Evolutionary conservation across 2,113 vertebrate species (phyloP).

Genomic region (Gallinago media): DNA sequence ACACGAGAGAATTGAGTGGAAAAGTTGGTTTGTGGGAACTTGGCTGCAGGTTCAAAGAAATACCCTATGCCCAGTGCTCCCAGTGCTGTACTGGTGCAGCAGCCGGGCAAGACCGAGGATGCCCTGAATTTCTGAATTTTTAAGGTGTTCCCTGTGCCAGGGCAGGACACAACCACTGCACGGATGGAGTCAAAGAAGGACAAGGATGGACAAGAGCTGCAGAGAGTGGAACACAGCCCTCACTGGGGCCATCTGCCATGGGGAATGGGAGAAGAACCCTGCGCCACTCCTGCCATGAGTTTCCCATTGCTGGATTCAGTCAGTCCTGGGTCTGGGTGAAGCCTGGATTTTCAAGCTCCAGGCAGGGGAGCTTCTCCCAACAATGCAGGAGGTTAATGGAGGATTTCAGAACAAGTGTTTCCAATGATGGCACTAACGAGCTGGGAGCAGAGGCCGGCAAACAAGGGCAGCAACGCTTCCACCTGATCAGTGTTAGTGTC

Average conservation of each 20-base stretch:
- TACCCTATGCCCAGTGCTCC: neutral
- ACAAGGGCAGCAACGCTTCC: neutral
- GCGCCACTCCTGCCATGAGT: neutral
- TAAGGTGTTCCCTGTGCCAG: neutral
- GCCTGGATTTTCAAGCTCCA: neutral
- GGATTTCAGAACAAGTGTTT: neutral
- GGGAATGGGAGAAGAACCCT: neutral
- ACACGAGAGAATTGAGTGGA: neutral
- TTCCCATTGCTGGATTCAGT: neutral
- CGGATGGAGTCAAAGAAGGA: neutral
- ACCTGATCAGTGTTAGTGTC: neutral
- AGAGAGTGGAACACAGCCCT: neutral
- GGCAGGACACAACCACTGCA: neutral
- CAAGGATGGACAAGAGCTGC: neutral
- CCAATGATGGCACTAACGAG: neutral
- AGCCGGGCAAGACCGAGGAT: neutral
- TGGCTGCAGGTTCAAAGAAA: neutral
- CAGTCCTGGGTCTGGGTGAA: neutral
- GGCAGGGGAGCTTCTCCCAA: neutral
- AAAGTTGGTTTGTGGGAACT: neutral
- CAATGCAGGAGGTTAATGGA: fast-evolving
- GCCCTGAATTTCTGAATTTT: neutral
- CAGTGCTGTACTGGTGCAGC: neutral
- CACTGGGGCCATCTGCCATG: neutral
- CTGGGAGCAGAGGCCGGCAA: neutral